phyloP scores from a whole-genome alignment of 2,888 invertebrate species.

The Scaptomyza caliginosa region DNA sequence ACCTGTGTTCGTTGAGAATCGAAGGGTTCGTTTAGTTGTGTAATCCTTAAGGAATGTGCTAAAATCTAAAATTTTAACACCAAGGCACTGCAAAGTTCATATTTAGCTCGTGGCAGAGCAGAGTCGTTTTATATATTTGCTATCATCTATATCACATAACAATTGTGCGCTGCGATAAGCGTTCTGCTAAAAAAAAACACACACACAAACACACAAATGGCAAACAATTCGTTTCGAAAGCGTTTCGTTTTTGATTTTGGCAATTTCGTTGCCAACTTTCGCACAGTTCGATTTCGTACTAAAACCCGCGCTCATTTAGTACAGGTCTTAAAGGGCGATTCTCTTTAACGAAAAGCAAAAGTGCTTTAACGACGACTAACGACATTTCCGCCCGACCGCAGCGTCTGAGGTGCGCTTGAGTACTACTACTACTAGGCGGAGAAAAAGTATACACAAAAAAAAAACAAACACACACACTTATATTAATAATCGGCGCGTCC shows the following conservation, averaged over 20 bases:
- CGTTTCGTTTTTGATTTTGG: constrained; percentile 10
- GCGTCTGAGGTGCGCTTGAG: constrained; percentile 67
- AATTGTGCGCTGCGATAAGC: constrained; percentile 51
- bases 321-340: constrained; percentile 28
- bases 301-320: constrained; percentile 47
- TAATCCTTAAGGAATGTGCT: constrained; percentile 54
- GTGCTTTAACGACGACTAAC: constrained; percentile 39
- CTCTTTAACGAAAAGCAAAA: constrained; percentile 16
- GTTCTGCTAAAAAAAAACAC: constrained; percentile 25
- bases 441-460: constrained; percentile 7
- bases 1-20: constrained; percentile 68
- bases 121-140: constrained; percentile 49
- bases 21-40: constrained; percentile 45
- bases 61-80: constrained; percentile 54
- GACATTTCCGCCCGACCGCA: constrained; percentile 61
- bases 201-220: constrained; percentile 17
- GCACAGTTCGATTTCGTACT: constrained; percentile 48
- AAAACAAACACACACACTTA: constrained; percentile 19
- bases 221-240: constrained; percentile 10
- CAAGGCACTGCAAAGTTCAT: constrained; percentile 41
- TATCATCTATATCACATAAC: constrained; percentile 31
- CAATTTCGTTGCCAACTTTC: constrained; percentile 46
- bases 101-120: constrained; percentile 46
- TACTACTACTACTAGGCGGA: constrained; percentile 68
- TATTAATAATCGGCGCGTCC: constrained; percentile 13